Conservation (phyloP, 2,888 invertebrate species). For the Chrysomela aeneicollis region DNA sequence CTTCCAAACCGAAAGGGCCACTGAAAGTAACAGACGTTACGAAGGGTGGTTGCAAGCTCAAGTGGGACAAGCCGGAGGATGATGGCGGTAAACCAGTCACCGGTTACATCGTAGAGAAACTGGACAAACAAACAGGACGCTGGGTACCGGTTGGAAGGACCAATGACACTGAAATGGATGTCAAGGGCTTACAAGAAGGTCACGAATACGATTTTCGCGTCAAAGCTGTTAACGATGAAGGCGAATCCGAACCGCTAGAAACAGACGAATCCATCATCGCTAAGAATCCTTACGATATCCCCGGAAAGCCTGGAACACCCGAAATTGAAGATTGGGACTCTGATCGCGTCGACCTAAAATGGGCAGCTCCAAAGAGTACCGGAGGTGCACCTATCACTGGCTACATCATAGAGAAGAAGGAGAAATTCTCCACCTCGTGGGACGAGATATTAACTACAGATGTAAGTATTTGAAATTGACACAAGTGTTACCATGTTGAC, state of each 20-base stretch:
- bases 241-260: conserved; percentile 92
- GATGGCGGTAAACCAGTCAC: conserved; percentile 94
- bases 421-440: conserved; percentile 79
- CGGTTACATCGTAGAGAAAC: conserved; percentile 93
- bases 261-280: conserved; percentile 89
- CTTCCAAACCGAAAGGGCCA: conserved; percentile 88
- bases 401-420: conserved; percentile 90
- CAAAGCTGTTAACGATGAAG: conserved; percentile 93
- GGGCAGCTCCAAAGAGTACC: conserved; percentile 80
- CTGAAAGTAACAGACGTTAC: conserved; percentile 88
- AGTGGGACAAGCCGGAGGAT: conserved; percentile 94
- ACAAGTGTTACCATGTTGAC: neutral
- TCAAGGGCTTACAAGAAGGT: conserved; percentile 88
- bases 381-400: conserved; percentile 85
- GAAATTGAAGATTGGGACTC: conserved; percentile 89
- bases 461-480: conserved; percentile 60
- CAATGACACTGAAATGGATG: conserved; percentile 86
- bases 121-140: conserved; percentile 89
- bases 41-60: conserved; percentile 87
- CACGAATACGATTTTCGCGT: conserved; percentile 95
- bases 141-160: conserved; percentile 95
- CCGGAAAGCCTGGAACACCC: conserved; percentile 88
- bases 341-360: conserved; percentile 85
- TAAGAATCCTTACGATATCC: conserved; percentile 93
- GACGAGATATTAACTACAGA: conserved; percentile 81